Base-by-base conservation (phyloP, 1,140 invertebrate genomes). In the Drosophila teissieri region DNA sequence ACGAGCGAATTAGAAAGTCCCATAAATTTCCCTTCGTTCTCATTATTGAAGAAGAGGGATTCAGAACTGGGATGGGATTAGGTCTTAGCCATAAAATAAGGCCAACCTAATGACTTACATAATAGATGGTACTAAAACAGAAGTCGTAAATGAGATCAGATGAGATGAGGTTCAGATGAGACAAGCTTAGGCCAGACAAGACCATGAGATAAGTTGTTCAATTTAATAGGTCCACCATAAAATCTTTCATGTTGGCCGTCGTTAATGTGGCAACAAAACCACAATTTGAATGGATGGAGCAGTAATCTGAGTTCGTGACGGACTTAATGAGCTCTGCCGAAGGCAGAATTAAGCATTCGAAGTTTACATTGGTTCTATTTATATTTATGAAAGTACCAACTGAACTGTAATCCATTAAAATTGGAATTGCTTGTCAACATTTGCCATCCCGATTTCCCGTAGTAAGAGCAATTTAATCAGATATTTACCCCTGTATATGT, bases 121-220 rank as follows among this genome's bases (percentile, higher is more conserved):
- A 78, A 85, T 77, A 51, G 48, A 31, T 56, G 64, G 83, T 65
- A 82, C 69, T 85, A 72, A 88, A 82, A 88, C 67, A 75, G 53
- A 39, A 82, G 78, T 78, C 82, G 75, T 86, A 73, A 86, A 88
- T 64, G 69, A 65, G 74, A 88, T 81, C 44, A 75, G 70, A 78
- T 78, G 63, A 48, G 68, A 65, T 58, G 55, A 64, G 45, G 49
- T 49, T 69, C 49, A 44, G 46, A 62, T 53, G 69, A 54, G 68
- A 72, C 58, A 56, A 49, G 64, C 24, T 34, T 7, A 11, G 5
- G 36, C 14, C 22, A 55, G 14, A 11, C 12, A n/a, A 34, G 19
- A 14, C 24, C n/a, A 37, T 39, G 19, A n/a, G 39, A 57, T 40
- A 22, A 45, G 37, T 55, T 24, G 34, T 73, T 68, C 45, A 69